Evolutionary conservation across 1,140 invertebrate genomes (phyloP).

Genomic region (Penaeus vannamei): DNA sequence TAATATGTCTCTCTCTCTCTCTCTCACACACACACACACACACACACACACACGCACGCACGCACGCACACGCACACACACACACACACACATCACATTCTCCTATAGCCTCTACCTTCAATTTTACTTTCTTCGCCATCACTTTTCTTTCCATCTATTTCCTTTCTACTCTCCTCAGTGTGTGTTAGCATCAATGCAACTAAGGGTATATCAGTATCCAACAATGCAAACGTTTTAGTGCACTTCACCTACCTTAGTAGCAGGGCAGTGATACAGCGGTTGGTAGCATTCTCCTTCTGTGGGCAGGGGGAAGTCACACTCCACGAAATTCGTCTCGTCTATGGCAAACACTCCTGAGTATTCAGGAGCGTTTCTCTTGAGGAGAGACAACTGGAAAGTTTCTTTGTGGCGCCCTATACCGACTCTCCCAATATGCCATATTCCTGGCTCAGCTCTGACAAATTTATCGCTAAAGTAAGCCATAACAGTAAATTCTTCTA

Average conservation of each 20-base stretch:
- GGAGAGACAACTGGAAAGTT: neutral
- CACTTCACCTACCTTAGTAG: constrained; percentile 3
- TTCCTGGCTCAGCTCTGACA: neutral
- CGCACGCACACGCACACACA: too few relatives aligned
- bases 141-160: too few relatives aligned
- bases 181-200: too few relatives aligned
- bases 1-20: too few relatives aligned
- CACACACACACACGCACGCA: too few relatives aligned
- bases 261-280: neutral
- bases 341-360: constrained; percentile 2
- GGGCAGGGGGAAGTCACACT: neutral
- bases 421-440: neutral
- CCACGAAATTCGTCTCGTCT: neutral
- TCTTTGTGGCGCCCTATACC: constrained; percentile 7
- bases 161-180: too few relatives aligned
- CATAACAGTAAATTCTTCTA: neutral
- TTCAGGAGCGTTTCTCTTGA: neutral
- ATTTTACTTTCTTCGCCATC: too few relatives aligned
- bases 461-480: neutral
- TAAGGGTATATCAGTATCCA: neutral
- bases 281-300: neutral
- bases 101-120: too few relatives aligned
- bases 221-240: neutral
- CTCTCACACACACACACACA: too few relatives aligned
- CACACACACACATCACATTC: too few relatives aligned